Percentiles rank a stretch among this genome's conserved stretches.
phyloP scores from a whole-genome alignment of 2,113 vertebrate genomes.

The Eublepharis macularius region DNA sequence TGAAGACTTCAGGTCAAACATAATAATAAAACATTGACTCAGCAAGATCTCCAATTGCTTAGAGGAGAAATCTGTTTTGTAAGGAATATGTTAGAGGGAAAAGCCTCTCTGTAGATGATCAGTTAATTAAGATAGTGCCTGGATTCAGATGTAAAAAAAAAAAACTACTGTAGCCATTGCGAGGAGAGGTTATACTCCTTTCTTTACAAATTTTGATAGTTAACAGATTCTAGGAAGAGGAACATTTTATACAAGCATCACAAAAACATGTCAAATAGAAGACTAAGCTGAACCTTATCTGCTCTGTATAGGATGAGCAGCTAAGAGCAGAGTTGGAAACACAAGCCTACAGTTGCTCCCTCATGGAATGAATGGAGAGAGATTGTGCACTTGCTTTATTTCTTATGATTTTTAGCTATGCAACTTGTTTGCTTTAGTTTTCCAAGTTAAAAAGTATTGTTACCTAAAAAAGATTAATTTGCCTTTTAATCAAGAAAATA shows the following conservation, averaged over 20 bases:
- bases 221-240: neutral
- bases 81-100: constrained; percentile 7
- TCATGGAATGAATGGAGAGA: neutral
- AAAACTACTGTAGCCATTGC: neutral
- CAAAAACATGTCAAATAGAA: neutral
- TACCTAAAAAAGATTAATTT: neutral
- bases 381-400: neutral
- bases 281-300: neutral
- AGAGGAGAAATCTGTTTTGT: constrained; percentile 1
- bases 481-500: neutral
- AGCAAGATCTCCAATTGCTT: neutral
- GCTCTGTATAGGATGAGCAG: too few relatives aligned
- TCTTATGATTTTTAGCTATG: neutral
- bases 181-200: neutral
- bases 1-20: neutral
- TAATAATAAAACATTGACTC: constrained; percentile 22
- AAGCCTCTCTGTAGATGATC: constrained; percentile 7
- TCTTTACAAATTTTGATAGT: neutral
- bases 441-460: too few relatives aligned
- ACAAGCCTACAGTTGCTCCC: neutral
- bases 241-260: neutral
- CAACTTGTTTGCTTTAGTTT: neutral
- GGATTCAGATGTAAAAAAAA: neutral
- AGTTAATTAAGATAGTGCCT: neutral
- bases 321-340: neutral